Percentiles rank a stretch among this genome's conserved stretches.
These are phyloP conservation scores for Brachynemurus nebulosus DNA, from an alignment of 2,888 invertebrate genomes.

Conservation along the genomic window DNA sequence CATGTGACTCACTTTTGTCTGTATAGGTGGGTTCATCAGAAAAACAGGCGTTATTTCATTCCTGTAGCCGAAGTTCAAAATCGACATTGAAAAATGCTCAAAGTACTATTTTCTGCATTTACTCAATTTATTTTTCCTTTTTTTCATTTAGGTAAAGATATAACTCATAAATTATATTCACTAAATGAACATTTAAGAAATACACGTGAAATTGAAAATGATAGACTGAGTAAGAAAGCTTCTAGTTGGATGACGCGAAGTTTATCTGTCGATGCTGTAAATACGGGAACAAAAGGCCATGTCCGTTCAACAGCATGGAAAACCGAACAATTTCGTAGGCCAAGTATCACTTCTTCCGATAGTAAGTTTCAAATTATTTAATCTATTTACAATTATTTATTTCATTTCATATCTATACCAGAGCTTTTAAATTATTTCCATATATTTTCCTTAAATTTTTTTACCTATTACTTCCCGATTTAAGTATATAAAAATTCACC, in stretches of 20 bases:
- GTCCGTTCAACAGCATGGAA: conserved; percentile 54
- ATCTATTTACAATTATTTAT: background rate
- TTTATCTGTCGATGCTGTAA: conserved; percentile 63
- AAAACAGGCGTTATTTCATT: no score
- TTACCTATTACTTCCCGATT: background rate
- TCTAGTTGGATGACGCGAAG: conserved; percentile 45
- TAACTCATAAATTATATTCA: conserved; percentile 72
- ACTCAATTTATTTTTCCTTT: conserved; percentile 8
- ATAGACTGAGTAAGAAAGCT: conserved; percentile 25
- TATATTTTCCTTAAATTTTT: conserved; percentile 1
- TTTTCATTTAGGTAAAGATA: conserved; percentile 51
- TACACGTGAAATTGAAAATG: conserved; percentile 31
- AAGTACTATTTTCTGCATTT: background rate
- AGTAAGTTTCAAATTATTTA: conserved; percentile 31
- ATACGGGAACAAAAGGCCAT: conserved; percentile 60
- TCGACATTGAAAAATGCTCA: background rate
- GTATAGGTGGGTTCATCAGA: no score
- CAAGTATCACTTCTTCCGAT: conserved; percentile 31
- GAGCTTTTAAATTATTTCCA: no score
- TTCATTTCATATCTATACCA: no score
- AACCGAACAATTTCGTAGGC: conserved; percentile 30
- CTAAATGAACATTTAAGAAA: conserved; percentile 55
- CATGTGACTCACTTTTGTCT: no score
- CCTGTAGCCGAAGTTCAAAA: no score
- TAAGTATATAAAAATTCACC: no score